Percentiles rank a stretch among this genome's conserved stretches.
These are phyloP conservation scores for Sebastes oblongus DNA, from an alignment of 2,797 vertebrate genomes.

Conservation along the genomic window DNA sequence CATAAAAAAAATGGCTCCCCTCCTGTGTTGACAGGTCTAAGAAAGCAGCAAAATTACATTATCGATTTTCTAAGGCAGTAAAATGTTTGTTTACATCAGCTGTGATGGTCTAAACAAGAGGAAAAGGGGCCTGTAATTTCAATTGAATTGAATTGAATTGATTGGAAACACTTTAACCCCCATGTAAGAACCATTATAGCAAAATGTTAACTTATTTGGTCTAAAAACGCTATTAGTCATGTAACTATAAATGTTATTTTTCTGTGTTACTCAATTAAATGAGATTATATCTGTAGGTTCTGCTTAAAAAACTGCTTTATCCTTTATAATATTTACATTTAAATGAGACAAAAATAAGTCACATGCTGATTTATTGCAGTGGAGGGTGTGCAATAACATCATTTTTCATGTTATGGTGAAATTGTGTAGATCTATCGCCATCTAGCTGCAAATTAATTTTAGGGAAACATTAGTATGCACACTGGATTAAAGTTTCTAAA, in stretches of 20 bases:
- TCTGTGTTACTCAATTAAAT: too few species aligned
- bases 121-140: background rate
- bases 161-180: background rate
- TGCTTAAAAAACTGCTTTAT: background rate
- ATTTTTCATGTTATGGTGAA: background rate
- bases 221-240: too few species aligned
- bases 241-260: too few species aligned
- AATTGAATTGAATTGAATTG: background rate
- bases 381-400: background rate
- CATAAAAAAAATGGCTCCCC: too few species aligned
- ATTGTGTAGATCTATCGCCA: constrained; percentile 12
- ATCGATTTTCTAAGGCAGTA: background rate
- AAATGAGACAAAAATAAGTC: background rate
- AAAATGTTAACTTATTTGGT: too few species aligned
- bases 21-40: background rate
- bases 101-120: background rate
- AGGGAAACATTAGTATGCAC: accelerated
- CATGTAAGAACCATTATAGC: too few species aligned
- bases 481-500: background rate
- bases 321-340: background rate
- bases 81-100: background rate
- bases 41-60: background rate
- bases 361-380: background rate
- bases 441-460: constrained; percentile 11
- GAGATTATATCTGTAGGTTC: background rate